Base-by-base conservation (phyloP, 2,797 vertebrate species). In the Furcifer pardalis region DNA sequence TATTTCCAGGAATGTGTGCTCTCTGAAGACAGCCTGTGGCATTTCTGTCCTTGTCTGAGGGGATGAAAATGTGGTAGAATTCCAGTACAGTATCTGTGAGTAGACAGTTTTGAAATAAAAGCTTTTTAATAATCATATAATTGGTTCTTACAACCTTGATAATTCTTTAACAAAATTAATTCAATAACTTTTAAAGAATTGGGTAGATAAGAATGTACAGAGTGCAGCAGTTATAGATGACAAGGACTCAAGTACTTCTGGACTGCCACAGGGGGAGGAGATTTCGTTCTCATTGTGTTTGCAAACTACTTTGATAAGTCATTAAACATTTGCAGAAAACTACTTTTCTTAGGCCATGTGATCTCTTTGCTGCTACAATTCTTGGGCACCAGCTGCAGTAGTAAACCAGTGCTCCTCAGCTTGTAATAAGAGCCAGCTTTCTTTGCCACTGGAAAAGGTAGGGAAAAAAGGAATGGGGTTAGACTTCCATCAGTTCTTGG, bases 371-470 rank as follows among this genome's bases (percentile, higher is more conserved):
- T 49, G 65, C 90, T 81, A 69, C 80, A 32, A n/a, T 5, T 4
- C 80, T 83, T 85, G 88, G 84, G 84, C 82, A 56, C 68, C 63
- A 79, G 2, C 30, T 90, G 62, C 40, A 69, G 30, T 63, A 40
- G 65, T 49, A 89, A 85, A 62, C 82, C 78, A 72, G 85, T 91
- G 44, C 32, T 87, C 59, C 87, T 88, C 87, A 89, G 40, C 80
- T 89, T 60, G 82, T 82, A 84, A 84, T 89, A 82, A 83, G 92
- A 91, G 78, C 65, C 89, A 46, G 87, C 25, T 82, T 84, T 37
- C 88, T 90, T 86, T 81, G 88, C 76, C 52, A 59, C 35, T 88
- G 44, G 21, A 13, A 32, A 46, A 4, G 25, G 13, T 37, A 82
- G 90, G 84, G 80, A 4, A 40, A 72, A 84, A 37, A 27, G 56